Conservation (phyloP, 2,888 invertebrate genomes). For the Dinocampus coccinellae region DNA sequence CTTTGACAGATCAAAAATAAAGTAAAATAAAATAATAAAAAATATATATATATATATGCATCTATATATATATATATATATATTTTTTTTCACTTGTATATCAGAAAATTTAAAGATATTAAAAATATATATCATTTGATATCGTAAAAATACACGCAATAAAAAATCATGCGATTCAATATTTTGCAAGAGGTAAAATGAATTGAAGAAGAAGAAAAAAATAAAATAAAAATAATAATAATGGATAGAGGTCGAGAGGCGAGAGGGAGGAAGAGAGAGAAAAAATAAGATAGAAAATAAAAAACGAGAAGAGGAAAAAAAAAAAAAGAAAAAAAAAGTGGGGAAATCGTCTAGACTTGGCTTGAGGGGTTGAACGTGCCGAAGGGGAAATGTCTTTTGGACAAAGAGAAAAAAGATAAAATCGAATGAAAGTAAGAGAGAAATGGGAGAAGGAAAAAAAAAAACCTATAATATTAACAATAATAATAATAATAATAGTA, state of each 20-base stretch:
- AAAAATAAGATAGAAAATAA: constrained; percentile 19
- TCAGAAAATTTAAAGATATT: not conserved
- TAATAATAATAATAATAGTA: no score
- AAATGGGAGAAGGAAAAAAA: no score
- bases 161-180: not conserved
- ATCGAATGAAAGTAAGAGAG: not conserved
- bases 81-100: no score
- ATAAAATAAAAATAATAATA: constrained; percentile 18
- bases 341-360: constrained; percentile 57
- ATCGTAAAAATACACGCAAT: constrained; percentile 42
- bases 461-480: no score
- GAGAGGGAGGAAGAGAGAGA: not conserved
- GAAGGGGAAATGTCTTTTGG: constrained; percentile 5
- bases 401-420: not conserved
- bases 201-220: not conserved
- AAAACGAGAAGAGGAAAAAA: constrained; percentile 25
- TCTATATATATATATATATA: no score
- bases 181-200: not conserved
- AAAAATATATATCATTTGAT: constrained; percentile 10
- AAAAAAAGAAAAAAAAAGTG: not conserved
- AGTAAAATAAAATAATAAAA: no score
- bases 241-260: not conserved
- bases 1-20: no score
- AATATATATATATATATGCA: no score
- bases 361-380: constrained; percentile 24